A percentile compares a stretch with the other conserved stretches of the same genome.
Conservation (phyloP, 2,888 invertebrate genomes). For the Lasioglossum calceatum region DNA sequence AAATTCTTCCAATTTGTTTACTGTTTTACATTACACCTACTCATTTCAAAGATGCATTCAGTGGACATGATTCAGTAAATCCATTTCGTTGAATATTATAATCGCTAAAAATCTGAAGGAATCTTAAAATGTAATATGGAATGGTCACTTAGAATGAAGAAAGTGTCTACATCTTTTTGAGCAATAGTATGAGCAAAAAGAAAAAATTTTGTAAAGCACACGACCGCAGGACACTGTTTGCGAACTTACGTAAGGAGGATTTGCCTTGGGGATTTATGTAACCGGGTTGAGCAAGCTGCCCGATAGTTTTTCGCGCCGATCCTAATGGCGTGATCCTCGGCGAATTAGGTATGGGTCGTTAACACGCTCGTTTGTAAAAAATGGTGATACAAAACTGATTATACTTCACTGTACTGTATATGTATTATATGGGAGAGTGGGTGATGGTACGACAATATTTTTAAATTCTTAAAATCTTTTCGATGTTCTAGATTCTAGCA, state of each 20-base stretch:
- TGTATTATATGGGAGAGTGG: not conserved
- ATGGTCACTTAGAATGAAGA: not conserved
- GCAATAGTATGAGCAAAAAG: not conserved
- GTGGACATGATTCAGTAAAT: not conserved
- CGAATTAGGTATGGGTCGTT: not conserved
- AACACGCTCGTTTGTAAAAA: not conserved
- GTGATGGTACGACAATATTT: not conserved
- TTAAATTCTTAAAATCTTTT: not conserved
- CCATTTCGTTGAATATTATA: not conserved
- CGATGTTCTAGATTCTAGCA: not conserved
- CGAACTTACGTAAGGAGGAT: conserved; percentile 24
- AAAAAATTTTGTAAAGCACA: not conserved
- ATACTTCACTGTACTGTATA: not conserved
- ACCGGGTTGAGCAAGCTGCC: conserved; percentile 9
- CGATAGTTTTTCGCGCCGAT: not conserved
- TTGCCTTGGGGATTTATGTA: conserved; percentile 18
- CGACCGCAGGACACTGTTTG: conserved; percentile 6
- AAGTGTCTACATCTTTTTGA: not conserved
- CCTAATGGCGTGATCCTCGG: not conserved
- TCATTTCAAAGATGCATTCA: too few species aligned
- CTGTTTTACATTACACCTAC: too few species aligned
- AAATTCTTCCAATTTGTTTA: too few species aligned
- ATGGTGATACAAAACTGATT: not conserved
- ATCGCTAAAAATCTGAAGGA: not conserved
- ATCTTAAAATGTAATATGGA: not conserved